These are phyloP conservation scores for Oncorhynchus kisutch DNA, from an alignment of 2,113 vertebrate genomes.

Conservation along the genomic window DNA sequence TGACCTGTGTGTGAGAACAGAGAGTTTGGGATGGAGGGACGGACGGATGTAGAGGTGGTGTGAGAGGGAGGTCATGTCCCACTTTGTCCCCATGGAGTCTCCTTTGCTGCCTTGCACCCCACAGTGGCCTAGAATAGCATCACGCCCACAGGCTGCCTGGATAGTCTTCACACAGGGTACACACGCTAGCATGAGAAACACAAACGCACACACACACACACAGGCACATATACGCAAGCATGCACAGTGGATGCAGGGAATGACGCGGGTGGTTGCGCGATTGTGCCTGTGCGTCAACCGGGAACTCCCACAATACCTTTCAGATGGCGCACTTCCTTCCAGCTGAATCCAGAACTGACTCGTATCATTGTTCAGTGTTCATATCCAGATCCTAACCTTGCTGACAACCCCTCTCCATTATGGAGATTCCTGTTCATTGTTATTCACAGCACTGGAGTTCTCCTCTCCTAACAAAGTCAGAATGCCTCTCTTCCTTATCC, in stretches of 20 bases:
- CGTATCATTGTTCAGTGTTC: too few relatives aligned
- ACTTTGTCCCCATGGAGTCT: not conserved
- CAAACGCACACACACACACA: not conserved
- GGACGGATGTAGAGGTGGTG: slow-evolving; percentile 12
- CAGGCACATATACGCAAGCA: not conserved
- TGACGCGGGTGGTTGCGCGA: not conserved
- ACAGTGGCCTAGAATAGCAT: not conserved
- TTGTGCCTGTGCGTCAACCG: too few relatives aligned
- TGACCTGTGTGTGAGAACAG: slow-evolving; percentile 32
- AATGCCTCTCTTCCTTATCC: too few relatives aligned
- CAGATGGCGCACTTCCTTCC: too few relatives aligned
- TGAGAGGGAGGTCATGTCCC: slow-evolving; percentile 22
- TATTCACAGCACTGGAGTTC: too few relatives aligned
- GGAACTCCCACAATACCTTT: too few relatives aligned
- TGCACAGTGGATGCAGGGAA: not conserved
- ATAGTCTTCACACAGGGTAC: not conserved
- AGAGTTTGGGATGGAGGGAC: not conserved
- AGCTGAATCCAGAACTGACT: too few relatives aligned
- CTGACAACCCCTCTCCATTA: too few relatives aligned
- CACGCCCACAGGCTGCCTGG: not conserved
- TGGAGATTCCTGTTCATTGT: too few relatives aligned
- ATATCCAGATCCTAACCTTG: too few relatives aligned
- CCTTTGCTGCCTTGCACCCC: not conserved
- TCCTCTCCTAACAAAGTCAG: too few relatives aligned
- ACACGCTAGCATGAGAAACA: not conserved